Conservation (phyloP, 1,140 invertebrate species). For the Papilio polytes region DNA sequence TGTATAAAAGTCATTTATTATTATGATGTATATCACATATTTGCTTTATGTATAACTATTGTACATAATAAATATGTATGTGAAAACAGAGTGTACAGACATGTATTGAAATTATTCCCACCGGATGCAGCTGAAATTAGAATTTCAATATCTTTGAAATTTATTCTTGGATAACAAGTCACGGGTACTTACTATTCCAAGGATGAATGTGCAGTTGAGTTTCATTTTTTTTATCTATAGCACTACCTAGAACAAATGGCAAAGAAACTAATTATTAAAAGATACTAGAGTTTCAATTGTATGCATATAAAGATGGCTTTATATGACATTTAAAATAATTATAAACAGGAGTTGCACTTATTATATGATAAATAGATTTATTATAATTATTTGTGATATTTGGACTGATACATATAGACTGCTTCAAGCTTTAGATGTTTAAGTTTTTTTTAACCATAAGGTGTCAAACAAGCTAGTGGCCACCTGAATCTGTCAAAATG, state of each 20-base stretch:
- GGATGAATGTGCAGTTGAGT: background rate
- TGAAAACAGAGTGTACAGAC: background rate
- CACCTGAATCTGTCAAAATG: too few species aligned
- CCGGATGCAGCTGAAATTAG: background rate
- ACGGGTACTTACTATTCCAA: background rate
- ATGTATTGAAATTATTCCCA: background rate
- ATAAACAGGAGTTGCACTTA: too few species aligned
- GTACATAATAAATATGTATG: background rate
- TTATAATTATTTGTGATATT: background rate
- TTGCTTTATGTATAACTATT: background rate
- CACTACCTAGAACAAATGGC: too few species aligned
- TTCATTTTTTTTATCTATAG: background rate
- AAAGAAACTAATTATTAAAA: too few species aligned
- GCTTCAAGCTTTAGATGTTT: background rate
- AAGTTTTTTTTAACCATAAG: too few species aligned
- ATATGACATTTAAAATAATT: too few species aligned
- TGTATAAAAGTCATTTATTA: too few species aligned
- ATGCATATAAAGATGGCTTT: too few species aligned
- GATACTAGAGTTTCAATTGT: too few species aligned
- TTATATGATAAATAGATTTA: too few species aligned
- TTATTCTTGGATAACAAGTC: background rate
- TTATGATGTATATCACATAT: too few species aligned
- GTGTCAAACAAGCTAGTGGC: too few species aligned
- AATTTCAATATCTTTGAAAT: constrained; percentile 10
- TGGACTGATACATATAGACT: background rate